Evolutionary conservation across 2,888 invertebrate genomes (phyloP).

Genomic region (Scelioninae gen. 2): DNA sequence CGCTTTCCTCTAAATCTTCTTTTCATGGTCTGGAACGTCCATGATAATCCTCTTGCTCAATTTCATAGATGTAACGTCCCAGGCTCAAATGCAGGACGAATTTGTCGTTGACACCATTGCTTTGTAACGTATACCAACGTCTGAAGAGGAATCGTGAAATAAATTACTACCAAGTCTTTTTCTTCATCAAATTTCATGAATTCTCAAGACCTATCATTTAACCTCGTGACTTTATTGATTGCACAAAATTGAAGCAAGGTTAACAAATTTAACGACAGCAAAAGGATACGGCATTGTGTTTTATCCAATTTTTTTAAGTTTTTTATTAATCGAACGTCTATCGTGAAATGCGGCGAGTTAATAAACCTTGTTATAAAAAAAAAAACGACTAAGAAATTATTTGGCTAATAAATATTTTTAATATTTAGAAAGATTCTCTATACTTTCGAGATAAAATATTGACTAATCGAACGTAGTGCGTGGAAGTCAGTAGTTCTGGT

Average conservation of each 20-base stretch:
- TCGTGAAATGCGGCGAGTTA: no score
- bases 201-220: slow-evolving; percentile 29
- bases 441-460: no score
- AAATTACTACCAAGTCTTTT: slow-evolving; percentile 21
- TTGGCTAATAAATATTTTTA: no score
- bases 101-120: slow-evolving; percentile 29
- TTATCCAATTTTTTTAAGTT: no score
- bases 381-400: no score
- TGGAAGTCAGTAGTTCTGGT: no score
- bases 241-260: slow-evolving; percentile 1
- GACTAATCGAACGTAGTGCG: no score
- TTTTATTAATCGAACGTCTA: no score
- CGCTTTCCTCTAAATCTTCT: no score
- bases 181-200: slow-evolving; percentile 28
- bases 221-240: slow-evolving; percentile 9
- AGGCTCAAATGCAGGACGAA: slow-evolving; percentile 11
- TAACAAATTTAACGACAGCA: neutral
- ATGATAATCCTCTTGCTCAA: neutral
- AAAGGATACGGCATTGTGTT: no score
- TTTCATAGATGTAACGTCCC: slow-evolving; percentile 19
- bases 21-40: neutral
- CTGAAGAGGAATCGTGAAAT: slow-evolving; percentile 6
- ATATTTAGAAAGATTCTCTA: no score
- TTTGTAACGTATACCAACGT: slow-evolving; percentile 25
- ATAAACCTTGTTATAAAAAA: no score